phyloP scores from a whole-genome alignment of 1,140 invertebrate species.

The Gyrodactylus bullatarudis region DNA sequence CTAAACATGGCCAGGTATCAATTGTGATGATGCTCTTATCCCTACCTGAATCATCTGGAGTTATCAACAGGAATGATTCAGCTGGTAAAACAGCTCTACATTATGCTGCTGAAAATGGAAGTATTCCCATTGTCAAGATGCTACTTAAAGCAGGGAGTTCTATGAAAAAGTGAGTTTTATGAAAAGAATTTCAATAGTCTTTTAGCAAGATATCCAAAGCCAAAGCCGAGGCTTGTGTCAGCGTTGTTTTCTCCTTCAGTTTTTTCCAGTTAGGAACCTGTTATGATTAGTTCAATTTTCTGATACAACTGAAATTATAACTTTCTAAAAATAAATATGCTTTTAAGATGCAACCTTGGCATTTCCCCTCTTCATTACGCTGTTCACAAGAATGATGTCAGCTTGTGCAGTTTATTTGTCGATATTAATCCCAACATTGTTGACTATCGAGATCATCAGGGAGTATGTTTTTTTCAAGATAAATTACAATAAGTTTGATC shows the following conservation, averaged over 20 bases:
- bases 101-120: slow-evolving; percentile 5
- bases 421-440: background rate
- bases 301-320: too few relatives aligned
- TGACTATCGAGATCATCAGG: background rate
- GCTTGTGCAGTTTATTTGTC: background rate
- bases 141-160: background rate
- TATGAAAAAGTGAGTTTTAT: background rate
- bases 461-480: background rate
- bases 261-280: too few relatives aligned
- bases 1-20: background rate
- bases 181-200: too few relatives aligned
- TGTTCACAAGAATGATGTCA: background rate
- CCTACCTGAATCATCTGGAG: background rate
- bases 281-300: too few relatives aligned
- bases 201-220: too few relatives aligned
- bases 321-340: too few relatives aligned
- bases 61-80: background rate
- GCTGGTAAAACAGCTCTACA: slow-evolving; percentile 9
- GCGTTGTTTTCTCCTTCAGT: too few relatives aligned
- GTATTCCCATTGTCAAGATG: background rate
- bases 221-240: too few relatives aligned
- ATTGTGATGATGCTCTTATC: background rate
- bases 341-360: background rate
- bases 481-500: too few relatives aligned
- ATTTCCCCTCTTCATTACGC: background rate